Base-by-base conservation (phyloP, 2,113 vertebrate genomes). In the Coturnix japonica region DNA sequence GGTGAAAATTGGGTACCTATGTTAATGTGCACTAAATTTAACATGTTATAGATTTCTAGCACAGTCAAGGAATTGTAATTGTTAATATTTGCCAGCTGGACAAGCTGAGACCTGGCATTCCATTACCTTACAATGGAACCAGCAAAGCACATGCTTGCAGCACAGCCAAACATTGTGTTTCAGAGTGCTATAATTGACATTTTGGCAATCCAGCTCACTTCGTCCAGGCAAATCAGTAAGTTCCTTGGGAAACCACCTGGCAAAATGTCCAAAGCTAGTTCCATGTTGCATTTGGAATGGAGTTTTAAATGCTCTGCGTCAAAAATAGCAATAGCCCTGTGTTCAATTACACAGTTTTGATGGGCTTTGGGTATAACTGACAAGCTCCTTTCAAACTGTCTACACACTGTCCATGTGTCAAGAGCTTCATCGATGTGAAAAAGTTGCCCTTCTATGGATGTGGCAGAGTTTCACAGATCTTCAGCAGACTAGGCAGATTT, bases 391-490 rank as follows among this genome's bases (percentile, higher is more conserved):
- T 76, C 78, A 19, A 13, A 25, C 1, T 1, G 7, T 21, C 35
- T 81, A 15, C 10, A 19, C 82, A 41, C 28, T 26, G 33, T 37
- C 33, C 18, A 11, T 1, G 2, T 66, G 26, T 18, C 73, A 49
- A 78, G 35, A 6, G 17, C 5, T 79, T 59, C 15, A n/a, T 16
- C 0, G 0, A 21, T 43, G 16, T 61, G 26, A 41, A 65, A 80
- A 81, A 70, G 6, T 15, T 57, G 18, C 2, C 33, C 5, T 53
- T 59, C 39, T 33, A 17, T 11, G 25, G 61, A 16, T 33, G 16
- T 18, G 31, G 14, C 10, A 71, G 59, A 59, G 14, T 85, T 80
- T 77, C 30, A 63, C 0, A 0, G 56, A 14, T 59, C 39, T 81
- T 76, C 35, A 35, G 6, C 19, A 82, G 25, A 69, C 16, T 4